phyloP scores from a whole-genome alignment of 2,113 vertebrate species.

The Trinectes maculatus region DNA sequence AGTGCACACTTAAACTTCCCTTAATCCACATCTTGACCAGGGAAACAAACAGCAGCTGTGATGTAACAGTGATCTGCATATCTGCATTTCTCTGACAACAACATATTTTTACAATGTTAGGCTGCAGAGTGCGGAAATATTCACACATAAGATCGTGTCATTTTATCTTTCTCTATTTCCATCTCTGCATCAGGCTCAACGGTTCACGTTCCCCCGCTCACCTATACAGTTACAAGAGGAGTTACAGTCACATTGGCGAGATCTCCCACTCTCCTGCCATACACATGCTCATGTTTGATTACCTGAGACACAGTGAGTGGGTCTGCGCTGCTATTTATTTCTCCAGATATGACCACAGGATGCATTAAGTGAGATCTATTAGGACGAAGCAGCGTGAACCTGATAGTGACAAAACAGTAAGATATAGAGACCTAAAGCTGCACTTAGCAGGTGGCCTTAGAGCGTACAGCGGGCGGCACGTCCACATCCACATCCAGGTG shows the following conservation, averaged over 20 bases:
- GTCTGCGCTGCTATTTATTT: constrained; percentile 57
- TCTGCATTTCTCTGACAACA: no score
- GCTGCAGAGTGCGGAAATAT: no score
- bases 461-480: constrained; percentile 31
- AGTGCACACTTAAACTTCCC: no score
- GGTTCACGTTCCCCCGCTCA: neutral
- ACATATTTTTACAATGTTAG: no score
- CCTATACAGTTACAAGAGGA: constrained; percentile 20
- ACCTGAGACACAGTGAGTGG: constrained; percentile 52
- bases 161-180: neutral
- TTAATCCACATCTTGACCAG: no score
- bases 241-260: constrained; percentile 27
- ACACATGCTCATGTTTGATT: constrained; percentile 31
- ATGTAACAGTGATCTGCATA: no score
- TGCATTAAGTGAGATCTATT: constrained; percentile 79
- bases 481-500: constrained; percentile 54
- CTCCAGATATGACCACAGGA: constrained; percentile 74
- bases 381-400: constrained; percentile 62
- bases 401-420: constrained; percentile 65
- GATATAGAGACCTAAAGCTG: constrained; percentile 53
- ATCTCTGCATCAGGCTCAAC: neutral
- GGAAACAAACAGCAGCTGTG: no score
- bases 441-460: constrained; percentile 55
- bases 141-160: neutral
- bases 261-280: neutral